Evolutionary conservation across 2,888 invertebrate genomes (phyloP).

Genomic region (Sarcophaga rosellei): DNA sequence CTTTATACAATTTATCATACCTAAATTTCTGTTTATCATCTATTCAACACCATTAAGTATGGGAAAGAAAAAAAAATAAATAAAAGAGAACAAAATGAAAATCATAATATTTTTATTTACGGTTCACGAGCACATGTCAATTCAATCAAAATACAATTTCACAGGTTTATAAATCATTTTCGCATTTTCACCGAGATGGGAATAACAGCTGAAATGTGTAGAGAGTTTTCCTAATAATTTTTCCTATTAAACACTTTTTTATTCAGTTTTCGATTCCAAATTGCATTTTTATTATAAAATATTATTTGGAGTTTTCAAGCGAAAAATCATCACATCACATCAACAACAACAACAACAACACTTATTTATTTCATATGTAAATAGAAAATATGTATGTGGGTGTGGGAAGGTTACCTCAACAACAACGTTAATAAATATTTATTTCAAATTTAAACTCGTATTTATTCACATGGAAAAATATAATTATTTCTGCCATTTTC

Average conservation of each 20-base stretch:
- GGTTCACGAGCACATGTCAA: conserved; percentile 27
- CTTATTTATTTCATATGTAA: no score
- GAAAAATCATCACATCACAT: conserved; percentile 48
- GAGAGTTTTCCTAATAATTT: no score
- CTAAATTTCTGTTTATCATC: no score
- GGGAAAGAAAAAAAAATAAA: no score
- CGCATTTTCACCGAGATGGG: background rate
- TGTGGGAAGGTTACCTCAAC: no score
- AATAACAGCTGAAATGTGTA: background rate
- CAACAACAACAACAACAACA: background rate
- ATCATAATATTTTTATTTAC: conserved; percentile 37
- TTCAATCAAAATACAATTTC: conserved; percentile 51
- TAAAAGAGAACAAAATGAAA: background rate
- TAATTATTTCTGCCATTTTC: no score
- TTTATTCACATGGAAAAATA: no score
- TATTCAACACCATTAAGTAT: no score
- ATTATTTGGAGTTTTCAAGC: conserved; percentile 43
- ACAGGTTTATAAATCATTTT: conserved; percentile 41
- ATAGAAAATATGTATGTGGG: no score
- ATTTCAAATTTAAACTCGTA: no score
- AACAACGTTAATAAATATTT: no score
- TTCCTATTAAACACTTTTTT: background rate
- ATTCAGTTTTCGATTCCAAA: background rate
- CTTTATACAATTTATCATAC: no score
- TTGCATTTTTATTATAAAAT: conserved; percentile 8